Evolutionary conservation across 2,888 invertebrate genomes (phyloP).

Genomic region (Spodoptera littoralis): DNA sequence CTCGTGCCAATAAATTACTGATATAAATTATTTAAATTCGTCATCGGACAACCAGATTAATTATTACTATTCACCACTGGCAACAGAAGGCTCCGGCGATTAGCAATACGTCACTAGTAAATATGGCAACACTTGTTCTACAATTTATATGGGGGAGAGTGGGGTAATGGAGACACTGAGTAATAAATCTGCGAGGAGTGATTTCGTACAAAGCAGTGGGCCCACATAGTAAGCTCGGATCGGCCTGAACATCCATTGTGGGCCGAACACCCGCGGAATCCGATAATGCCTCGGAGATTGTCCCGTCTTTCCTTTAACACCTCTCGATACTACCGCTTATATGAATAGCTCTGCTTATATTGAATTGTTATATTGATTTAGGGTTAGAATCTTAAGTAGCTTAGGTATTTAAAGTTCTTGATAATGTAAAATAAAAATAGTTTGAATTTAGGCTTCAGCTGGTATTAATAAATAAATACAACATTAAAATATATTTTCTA

Average conservation of each 20-base stretch:
- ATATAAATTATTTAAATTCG: conserved; percentile 86
- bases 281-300: conserved; percentile 87
- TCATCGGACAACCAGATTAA: conserved; percentile 83
- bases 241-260: conserved; percentile 85
- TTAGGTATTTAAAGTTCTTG: neutral
- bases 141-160: conserved; percentile 84
- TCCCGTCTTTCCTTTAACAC: conserved; percentile 86
- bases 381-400: conserved; percentile 36
- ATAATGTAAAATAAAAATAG: too few relatives aligned
- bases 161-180: conserved; percentile 81
- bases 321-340: conserved; percentile 73
- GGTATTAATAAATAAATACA: neutral
- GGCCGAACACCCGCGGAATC: conserved; percentile 83
- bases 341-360: conserved; percentile 63
- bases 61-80: conserved; percentile 83
- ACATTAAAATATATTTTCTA: too few relatives aligned
- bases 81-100: conserved; percentile 83
- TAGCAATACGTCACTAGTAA: conserved; percentile 87
- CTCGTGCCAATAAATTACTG: conserved; percentile 78
- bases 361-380: conserved; percentile 65
- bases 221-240: conserved; percentile 82
- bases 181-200: conserved; percentile 87
- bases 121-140: conserved; percentile 88
- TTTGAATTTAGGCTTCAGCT: too few relatives aligned
- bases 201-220: conserved; percentile 88